Percentiles rank a stretch among this genome's conserved stretches.
Conservation (phyloP, 2,113 vertebrate genomes). For the Cyprinodon variegatus region DNA sequence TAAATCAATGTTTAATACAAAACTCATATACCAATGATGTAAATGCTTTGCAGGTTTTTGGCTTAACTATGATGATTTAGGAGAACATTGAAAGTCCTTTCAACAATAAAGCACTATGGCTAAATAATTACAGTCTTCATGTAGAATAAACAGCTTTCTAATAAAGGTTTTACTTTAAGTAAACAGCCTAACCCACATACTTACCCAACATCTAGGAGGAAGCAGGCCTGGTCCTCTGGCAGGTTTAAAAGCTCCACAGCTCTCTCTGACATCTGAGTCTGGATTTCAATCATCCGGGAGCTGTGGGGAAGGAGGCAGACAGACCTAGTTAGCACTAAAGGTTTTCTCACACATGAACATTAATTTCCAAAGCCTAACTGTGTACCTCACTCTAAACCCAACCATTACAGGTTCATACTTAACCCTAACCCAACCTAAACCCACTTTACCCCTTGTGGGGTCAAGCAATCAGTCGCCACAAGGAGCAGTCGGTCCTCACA, state of each 20-base stretch:
- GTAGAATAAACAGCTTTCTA: background rate
- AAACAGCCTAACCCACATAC: background rate
- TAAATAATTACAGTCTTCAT: no score
- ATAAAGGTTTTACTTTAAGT: background rate
- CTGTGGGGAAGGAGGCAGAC: slow-evolving; percentile 65
- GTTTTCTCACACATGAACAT: background rate
- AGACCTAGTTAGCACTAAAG: background rate
- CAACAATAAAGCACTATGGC: background rate
- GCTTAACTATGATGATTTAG: no score
- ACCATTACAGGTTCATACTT: no score
- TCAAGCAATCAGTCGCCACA: no score
- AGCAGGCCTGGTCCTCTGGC: slow-evolving; percentile 85
- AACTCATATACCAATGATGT: background rate
- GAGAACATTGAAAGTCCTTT: background rate
- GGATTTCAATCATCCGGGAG: slow-evolving; percentile 93
- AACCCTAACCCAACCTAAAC: no score
- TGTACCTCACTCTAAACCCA: no score
- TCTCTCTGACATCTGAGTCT: slow-evolving; percentile 92
- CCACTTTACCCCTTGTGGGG: no score
- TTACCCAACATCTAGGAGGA: slow-evolving; percentile 93
- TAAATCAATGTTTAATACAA: background rate
- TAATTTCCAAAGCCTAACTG: background rate
- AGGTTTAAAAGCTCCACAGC: slow-evolving; percentile 90
- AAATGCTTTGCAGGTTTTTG: background rate
- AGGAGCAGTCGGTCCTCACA: no score